phyloP scores from a whole-genome alignment of 1,140 invertebrate genomes.

The Paraescarpia echinospica region DNA sequence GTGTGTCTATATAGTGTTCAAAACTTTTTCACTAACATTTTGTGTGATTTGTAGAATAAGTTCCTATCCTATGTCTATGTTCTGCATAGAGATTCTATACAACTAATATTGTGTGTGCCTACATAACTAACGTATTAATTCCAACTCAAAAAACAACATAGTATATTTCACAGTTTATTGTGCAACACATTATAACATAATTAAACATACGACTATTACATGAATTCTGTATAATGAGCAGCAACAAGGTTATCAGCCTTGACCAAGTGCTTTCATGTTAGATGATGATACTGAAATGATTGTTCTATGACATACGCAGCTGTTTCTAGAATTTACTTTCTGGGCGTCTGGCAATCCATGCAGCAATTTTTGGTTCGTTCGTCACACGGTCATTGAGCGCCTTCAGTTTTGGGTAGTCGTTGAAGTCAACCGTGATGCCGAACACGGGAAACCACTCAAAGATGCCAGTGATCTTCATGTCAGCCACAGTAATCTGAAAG shows the following conservation, averaged over 20 bases:
- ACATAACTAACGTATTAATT: neutral
- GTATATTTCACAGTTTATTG: neutral
- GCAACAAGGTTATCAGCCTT: neutral
- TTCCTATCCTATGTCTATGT: neutral
- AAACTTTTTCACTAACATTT: neutral
- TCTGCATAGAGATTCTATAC: neutral
- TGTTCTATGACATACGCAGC: neutral
- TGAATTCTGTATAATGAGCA: neutral
- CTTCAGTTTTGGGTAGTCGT: constrained; percentile 23
- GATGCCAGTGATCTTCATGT: neutral
- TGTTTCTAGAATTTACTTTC: constrained; percentile 8
- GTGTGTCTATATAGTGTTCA: neutral
- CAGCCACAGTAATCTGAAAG: neutral
- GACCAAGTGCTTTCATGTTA: neutral
- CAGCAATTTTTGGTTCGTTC: constrained; percentile 22
- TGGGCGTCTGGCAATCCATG: constrained; percentile 24
- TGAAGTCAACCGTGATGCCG: neutral
- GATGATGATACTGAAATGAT: neutral
- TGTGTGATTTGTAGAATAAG: neutral
- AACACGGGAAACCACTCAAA: neutral
- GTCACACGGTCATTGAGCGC: constrained; percentile 15
- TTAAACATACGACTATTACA: neutral
- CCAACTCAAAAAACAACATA: neutral
- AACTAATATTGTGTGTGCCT: neutral
- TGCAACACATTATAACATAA: neutral